Percentiles rank a stretch among this genome's conserved stretches.
phyloP scores from a whole-genome alignment of 2,888 invertebrate species.

The Lobophora halterata region DNA sequence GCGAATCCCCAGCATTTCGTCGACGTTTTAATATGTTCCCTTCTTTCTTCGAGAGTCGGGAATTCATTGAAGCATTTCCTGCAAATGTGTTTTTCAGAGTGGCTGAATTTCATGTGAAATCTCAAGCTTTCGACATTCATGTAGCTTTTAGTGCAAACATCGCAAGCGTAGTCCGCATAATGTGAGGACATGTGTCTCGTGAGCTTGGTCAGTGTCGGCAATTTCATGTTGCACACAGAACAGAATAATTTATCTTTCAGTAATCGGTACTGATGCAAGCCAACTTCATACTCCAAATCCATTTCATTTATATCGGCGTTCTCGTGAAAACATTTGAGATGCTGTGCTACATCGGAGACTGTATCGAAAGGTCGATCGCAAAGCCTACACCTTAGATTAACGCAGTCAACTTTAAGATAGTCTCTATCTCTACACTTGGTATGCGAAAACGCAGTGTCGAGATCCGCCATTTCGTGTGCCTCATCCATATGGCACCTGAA shows the following conservation, averaged over 20 bases:
- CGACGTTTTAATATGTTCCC: slow-evolving; percentile 15
- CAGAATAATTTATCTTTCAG: slow-evolving; percentile 23
- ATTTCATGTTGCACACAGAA: slow-evolving; percentile 17
- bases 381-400: slow-evolving; percentile 51
- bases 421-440: slow-evolving; percentile 9
- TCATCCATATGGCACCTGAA: slow-evolving; percentile 54
- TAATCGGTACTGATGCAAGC: slow-evolving; percentile 24
- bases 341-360: slow-evolving; percentile 38
- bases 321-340: slow-evolving; percentile 42
- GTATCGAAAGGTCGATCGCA: slow-evolving; percentile 41
- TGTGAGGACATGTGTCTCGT: slow-evolving; percentile 36
- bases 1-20: slow-evolving; percentile 15
- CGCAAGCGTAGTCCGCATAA: slow-evolving; percentile 33
- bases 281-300: slow-evolving; percentile 18
- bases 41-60: slow-evolving; percentile 13
- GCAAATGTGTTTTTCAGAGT: slow-evolving; percentile 22
- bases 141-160: slow-evolving; percentile 29
- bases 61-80: slow-evolving; percentile 21
- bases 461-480: slow-evolving; percentile 46
- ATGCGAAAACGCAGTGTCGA: slow-evolving; percentile 45
- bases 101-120: slow-evolving; percentile 17
- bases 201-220: slow-evolving; percentile 26
- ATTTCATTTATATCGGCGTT: slow-evolving; percentile 21
- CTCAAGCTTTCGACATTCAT: slow-evolving; percentile 9
- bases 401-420: slow-evolving; percentile 53